Percentiles rank a stretch among this genome's conserved stretches.
Conservation (phyloP, 2,797 vertebrate species). For the Syndactyla subalaris region DNA sequence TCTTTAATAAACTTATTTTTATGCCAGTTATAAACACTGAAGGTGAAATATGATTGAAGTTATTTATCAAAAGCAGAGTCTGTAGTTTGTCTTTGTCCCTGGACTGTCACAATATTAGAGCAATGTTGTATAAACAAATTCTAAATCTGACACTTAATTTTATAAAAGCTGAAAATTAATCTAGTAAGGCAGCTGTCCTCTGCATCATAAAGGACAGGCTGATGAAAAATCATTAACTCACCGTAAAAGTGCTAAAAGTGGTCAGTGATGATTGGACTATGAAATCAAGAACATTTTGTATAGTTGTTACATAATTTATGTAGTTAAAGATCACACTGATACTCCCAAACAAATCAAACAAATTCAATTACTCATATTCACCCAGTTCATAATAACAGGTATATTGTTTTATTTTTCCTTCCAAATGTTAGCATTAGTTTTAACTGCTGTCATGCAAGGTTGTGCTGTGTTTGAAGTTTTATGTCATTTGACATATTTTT, state of each 20-base stretch:
- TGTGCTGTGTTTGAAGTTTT: not conserved
- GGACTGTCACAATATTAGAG: not conserved
- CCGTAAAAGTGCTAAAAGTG: not conserved
- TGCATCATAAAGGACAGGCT: not conserved
- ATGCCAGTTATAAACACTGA: not conserved
- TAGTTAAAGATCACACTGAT: not conserved
- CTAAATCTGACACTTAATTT: not conserved
- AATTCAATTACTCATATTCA: not conserved
- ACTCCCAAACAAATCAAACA: not conserved
- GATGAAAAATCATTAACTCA: not conserved
- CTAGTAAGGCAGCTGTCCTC: not conserved
- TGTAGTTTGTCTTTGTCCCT: not conserved
- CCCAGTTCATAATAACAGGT: not conserved
- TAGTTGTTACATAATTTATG: not conserved
- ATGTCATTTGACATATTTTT: not conserved
- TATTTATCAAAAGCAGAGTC: not conserved
- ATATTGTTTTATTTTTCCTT: not conserved
- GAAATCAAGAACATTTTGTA: not conserved
- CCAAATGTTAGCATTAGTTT: not conserved
- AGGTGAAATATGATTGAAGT: not conserved
- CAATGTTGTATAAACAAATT: not conserved
- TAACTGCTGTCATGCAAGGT: not conserved
- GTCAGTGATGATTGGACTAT: not conserved
- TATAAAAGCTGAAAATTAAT: not conserved
- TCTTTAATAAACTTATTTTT: not conserved